A percentile compares a stretch with the other conserved stretches of the same genome.
Evolutionary conservation across 2,113 vertebrate species (phyloP).

Genomic region (Prochilodus magdalenae): DNA sequence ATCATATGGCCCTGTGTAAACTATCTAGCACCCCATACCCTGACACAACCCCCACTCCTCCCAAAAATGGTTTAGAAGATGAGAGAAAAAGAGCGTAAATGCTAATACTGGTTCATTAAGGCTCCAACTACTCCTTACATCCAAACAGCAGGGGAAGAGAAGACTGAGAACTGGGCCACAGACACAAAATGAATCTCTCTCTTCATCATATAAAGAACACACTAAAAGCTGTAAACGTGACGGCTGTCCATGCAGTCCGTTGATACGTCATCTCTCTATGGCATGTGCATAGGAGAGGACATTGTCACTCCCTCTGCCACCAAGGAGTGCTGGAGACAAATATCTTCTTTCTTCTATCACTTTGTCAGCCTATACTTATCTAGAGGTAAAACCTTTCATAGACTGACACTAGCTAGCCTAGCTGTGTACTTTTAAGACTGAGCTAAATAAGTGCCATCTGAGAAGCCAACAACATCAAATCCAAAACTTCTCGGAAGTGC

Average conservation of each 20-base stretch:
- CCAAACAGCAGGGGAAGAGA: neutral
- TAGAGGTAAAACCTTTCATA: neutral
- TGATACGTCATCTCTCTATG: neutral
- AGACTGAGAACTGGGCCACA: neutral
- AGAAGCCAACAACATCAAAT: slow-evolving; percentile 15
- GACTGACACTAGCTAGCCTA: neutral
- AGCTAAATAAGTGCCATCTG: neutral
- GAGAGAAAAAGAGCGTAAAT: no score
- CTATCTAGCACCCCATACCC: no score
- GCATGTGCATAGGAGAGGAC: neutral
- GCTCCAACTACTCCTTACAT: neutral
- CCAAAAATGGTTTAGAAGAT: no score
- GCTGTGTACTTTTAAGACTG: neutral
- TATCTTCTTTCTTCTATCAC: neutral
- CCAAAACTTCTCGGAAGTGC: neutral
- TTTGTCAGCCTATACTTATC: neutral
- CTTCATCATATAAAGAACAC: neutral
- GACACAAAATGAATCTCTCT: neutral
- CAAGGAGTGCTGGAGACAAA: neutral
- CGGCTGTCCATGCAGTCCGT: neutral
- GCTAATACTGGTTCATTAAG: neutral
- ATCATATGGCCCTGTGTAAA: no score
- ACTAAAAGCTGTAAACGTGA: neutral
- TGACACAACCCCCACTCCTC: no score
- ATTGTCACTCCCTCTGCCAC: neutral